A percentile compares a stretch with the other conserved stretches of the same genome.
phyloP scores from a whole-genome alignment of 2,888 invertebrate genomes.

The Hyalella azteca region DNA sequence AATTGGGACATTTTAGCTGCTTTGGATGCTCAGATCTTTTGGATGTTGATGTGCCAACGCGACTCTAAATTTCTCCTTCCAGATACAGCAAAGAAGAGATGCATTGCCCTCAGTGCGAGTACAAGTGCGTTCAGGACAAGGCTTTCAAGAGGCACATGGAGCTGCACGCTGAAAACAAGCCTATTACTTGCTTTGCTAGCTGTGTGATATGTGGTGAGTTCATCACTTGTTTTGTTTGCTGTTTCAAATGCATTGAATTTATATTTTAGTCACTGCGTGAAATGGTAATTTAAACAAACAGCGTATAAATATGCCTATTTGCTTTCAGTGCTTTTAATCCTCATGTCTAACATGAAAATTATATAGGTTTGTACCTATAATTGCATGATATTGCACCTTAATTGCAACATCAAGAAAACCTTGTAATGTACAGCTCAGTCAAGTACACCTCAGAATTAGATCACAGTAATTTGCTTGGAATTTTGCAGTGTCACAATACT shows the following conservation, averaged over 20 bases:
- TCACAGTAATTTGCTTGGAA: neutral
- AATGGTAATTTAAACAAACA: neutral
- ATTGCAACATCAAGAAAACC: neutral
- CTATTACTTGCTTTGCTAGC: slow-evolving; percentile 65
- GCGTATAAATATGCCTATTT: neutral
- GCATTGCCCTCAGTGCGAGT: slow-evolving; percentile 67
- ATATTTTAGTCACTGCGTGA: neutral
- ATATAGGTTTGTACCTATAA: neutral
- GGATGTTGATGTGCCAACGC: no score
- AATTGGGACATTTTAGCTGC: no score
- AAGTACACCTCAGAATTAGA: neutral
- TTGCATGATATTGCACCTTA: neutral
- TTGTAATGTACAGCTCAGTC: neutral
- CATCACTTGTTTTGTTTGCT: neutral
- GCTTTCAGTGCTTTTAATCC: neutral
- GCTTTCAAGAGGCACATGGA: slow-evolving; percentile 67
- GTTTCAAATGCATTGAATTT: neutral
- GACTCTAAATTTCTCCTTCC: no score
- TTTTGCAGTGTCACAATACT: neutral
- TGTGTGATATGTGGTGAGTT: slow-evolving; percentile 66
- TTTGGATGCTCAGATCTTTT: no score
- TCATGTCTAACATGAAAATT: neutral
- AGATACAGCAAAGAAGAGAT: slow-evolving; percentile 69
- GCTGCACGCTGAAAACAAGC: slow-evolving; percentile 64
- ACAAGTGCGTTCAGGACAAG: slow-evolving; percentile 69